Evolutionary conservation across 2,113 vertebrate species (phyloP).

Genomic region (Meleagris gallopavo): DNA sequence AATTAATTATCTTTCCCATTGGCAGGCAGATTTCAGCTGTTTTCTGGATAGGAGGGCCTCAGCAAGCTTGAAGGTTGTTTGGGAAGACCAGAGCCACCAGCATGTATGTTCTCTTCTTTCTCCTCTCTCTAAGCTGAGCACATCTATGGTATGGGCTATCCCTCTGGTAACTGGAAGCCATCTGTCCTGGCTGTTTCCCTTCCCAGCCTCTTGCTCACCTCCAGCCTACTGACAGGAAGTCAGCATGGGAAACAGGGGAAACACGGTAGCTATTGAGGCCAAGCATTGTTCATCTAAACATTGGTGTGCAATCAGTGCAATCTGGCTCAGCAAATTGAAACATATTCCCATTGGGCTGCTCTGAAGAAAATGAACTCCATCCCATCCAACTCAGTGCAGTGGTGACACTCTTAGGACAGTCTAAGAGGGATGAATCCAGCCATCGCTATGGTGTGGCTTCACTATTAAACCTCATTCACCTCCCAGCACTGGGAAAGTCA

Average conservation of each 20-base stretch:
- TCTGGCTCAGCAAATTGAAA: neutral
- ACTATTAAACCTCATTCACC: neutral
- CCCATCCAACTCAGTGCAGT: rapidly evolving
- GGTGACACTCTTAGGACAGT: rapidly evolving
- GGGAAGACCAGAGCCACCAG: neutral
- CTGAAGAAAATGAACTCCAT: neutral
- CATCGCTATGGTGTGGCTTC: neutral
- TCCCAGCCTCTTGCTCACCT: neutral
- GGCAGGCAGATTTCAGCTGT: rapidly evolving
- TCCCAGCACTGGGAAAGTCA: neutral
- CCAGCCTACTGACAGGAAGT: rapidly evolving
- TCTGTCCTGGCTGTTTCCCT: neutral
- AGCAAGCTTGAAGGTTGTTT: rapidly evolving
- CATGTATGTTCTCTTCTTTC: neutral
- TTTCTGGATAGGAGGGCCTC: neutral
- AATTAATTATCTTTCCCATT: neutral
- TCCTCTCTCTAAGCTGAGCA: neutral
- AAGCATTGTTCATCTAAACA: neutral
- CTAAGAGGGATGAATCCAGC: neutral
- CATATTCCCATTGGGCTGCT: neutral
- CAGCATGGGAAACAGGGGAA: neutral
- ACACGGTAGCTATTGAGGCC: neutral
- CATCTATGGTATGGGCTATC: rapidly evolving
- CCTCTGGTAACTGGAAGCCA: neutral
- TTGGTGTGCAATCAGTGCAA: neutral